Conservation (phyloP, 2,113 vertebrate species). For the Petrocephalus zakoni region DNA sequence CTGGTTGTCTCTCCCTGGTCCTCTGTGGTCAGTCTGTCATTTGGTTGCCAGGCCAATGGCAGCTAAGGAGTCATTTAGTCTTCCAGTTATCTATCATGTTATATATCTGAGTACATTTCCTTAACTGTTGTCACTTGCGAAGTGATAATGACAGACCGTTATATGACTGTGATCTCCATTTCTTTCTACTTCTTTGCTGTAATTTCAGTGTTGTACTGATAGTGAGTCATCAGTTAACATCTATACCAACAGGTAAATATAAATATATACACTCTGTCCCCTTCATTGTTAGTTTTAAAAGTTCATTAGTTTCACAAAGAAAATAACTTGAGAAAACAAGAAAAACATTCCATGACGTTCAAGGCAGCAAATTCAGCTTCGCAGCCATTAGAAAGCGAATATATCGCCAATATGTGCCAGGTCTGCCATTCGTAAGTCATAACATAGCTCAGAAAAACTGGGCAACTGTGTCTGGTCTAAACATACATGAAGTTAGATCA, state of each 20-base stretch:
- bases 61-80: neutral
- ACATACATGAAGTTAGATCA: neutral
- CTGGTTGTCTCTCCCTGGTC: neutral
- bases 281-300: neutral
- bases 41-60: neutral
- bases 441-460: neutral
- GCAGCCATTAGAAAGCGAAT: neutral
- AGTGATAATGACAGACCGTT: neutral
- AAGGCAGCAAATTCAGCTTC: neutral
- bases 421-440: neutral
- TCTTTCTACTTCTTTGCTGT: neutral
- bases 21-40: neutral
- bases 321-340: neutral
- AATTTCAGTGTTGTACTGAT: neutral
- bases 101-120: neutral
- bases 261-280: neutral
- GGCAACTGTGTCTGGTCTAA: neutral
- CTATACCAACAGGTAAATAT: neutral
- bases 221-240: neutral
- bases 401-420: neutral
- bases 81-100: neutral
- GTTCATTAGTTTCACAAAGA: neutral
- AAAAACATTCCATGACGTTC: neutral
- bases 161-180: neutral
- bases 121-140: neutral